Percentiles rank a stretch among this genome's conserved stretches.
Conservation (phyloP, 2,797 vertebrate species). For the Mormyrus proboscirostris region DNA sequence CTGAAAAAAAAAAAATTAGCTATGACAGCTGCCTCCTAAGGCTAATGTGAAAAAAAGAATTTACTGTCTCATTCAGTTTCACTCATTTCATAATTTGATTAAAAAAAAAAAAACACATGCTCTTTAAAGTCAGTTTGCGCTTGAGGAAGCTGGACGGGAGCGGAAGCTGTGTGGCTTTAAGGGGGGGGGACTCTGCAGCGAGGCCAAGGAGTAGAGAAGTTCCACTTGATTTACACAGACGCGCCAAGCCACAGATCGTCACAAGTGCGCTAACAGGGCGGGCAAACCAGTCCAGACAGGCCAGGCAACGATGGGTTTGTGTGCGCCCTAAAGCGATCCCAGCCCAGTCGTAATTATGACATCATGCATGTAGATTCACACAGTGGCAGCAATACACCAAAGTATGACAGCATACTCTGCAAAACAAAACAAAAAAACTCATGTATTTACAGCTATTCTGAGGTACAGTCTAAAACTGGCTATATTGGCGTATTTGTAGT, state of each 20-base stretch:
- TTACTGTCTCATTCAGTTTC: background rate
- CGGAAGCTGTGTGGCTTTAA: background rate
- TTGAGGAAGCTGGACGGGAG: background rate
- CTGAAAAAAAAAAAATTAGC: background rate
- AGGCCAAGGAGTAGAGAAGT: background rate
- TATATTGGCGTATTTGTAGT: background rate
- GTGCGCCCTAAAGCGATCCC: background rate
- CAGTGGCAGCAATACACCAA: background rate
- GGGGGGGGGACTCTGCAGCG: background rate
- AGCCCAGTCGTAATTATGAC: background rate
- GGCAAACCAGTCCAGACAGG: conserved; percentile 17
- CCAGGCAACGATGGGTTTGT: background rate
- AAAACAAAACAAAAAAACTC: background rate
- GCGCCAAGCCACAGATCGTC: background rate
- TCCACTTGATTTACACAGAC: background rate
- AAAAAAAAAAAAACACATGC: background rate
- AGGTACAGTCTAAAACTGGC: background rate
- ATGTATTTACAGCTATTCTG: background rate
- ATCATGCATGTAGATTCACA: conserved; percentile 8
- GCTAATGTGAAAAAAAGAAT: background rate
- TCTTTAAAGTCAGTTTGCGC: background rate
- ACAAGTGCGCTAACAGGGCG: background rate
- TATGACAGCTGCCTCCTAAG: background rate
- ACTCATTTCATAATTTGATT: background rate
- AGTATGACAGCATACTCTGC: background rate